These are phyloP conservation scores for Notolepis coatsorum DNA, from an alignment of 2,797 vertebrate genomes.

Conservation along the genomic window DNA sequence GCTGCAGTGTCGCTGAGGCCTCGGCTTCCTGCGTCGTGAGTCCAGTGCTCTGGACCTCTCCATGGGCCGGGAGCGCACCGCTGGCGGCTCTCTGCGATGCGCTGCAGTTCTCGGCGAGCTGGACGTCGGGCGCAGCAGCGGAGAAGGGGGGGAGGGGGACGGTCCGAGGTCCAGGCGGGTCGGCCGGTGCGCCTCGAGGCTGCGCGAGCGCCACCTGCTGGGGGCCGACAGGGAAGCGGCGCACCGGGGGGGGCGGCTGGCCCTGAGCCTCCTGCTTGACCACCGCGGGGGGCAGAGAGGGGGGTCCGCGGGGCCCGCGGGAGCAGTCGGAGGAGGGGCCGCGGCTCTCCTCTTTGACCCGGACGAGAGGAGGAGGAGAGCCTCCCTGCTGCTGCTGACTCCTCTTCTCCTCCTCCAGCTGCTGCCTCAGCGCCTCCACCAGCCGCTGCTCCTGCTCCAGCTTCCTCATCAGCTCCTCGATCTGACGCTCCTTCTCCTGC, in stretches of 20 bases:
- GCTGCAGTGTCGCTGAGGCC: constrained; percentile 71
- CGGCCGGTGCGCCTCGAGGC: constrained; percentile 78
- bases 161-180: constrained; percentile 82
- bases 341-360: constrained; percentile 85
- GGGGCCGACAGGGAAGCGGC: constrained; percentile 67
- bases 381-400: constrained; percentile 85
- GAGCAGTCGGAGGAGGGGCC: constrained; percentile 56
- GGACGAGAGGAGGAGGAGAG: constrained; percentile 55
- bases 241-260: constrained; percentile 24
- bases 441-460: constrained; percentile 95
- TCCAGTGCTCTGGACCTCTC: constrained; percentile 78
- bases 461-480: constrained; percentile 93
- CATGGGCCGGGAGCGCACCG: constrained; percentile 73
- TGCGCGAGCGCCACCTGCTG: constrained; percentile 79
- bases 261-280: constrained; percentile 83
- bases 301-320: constrained; percentile 48
- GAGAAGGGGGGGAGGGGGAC: constrained; percentile 84
- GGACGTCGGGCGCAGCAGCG: constrained; percentile 71
- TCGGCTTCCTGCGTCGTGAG: constrained; percentile 80
- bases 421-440: constrained; percentile 96
- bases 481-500: constrained; percentile 96
- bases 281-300: constrained; percentile 56
- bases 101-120: constrained; percentile 81
- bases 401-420: constrained; percentile 93
- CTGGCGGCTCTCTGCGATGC: constrained; percentile 77